A percentile compares a stretch with the other conserved stretches of the same genome.
Evolutionary conservation across 1,140 invertebrate genomes (phyloP).

Genomic region (Leptoteleia sp.): DNA sequence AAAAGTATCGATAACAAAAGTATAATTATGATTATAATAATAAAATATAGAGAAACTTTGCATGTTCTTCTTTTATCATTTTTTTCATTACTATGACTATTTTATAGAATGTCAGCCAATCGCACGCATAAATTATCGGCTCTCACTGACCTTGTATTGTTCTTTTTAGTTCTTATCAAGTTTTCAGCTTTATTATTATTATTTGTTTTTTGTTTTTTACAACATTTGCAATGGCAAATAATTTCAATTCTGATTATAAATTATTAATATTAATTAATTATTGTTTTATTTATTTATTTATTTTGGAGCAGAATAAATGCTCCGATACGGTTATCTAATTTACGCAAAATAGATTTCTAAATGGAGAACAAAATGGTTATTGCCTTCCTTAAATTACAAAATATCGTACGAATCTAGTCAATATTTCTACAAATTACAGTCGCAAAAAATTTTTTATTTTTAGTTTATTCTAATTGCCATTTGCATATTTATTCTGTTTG

Average conservation of each 20-base stretch:
- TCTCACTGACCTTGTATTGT: conserved; percentile 33
- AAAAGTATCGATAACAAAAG: conserved; percentile 58
- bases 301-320: conserved; percentile 22
- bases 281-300: conserved; percentile 25
- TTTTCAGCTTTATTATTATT: too few species aligned
- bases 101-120: conserved; percentile 45
- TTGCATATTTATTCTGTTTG: conserved; percentile 54
- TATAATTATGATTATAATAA: conserved; percentile 65
- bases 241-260: conserved; percentile 49
- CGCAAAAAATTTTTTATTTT: conserved; percentile 35
- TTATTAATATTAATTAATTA: conserved; percentile 46
- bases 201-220: conserved; percentile 14
- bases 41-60: conserved; percentile 65
- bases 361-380: conserved; percentile 48
- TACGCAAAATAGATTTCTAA: conserved; percentile 56
- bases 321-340: conserved; percentile 34
- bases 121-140: conserved; percentile 32
- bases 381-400: conserved; percentile 58
- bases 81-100: conserved; percentile 47
- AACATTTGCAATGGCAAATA: conserved; percentile 54
- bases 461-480: conserved; percentile 51
- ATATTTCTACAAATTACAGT: conserved; percentile 61
- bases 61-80: conserved; percentile 39
- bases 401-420: conserved; percentile 61
- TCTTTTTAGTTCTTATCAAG: too few species aligned